Percentiles rank a stretch among this genome's conserved stretches.
Evolutionary conservation across 2,888 invertebrate genomes (phyloP).

Genomic region (Pandemis corylana): DNA sequence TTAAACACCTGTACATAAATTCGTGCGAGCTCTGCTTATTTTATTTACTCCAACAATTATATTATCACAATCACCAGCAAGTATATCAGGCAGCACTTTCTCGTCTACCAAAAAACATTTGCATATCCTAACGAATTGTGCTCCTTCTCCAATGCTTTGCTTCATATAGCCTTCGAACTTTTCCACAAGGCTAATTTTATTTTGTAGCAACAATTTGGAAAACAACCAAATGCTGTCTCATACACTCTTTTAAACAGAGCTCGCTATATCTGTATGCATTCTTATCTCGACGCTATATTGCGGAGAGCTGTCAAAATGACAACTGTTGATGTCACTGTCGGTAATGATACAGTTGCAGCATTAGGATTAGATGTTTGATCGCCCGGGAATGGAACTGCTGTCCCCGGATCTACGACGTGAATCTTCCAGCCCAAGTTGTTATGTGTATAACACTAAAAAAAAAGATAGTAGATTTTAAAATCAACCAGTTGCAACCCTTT

Average conservation of each 20-base stretch:
- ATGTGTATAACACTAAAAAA: slow-evolving; percentile 94
- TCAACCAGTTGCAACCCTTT: background rate
- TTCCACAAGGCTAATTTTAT: too few relatives aligned
- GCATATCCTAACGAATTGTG: background rate
- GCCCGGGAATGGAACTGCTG: slow-evolving; percentile 65
- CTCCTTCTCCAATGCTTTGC: background rate
- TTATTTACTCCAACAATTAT: slow-evolving; percentile 50
- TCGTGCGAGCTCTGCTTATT: slow-evolving; percentile 50
- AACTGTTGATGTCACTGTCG: slow-evolving; percentile 45
- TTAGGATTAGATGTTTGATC: slow-evolving; percentile 58
- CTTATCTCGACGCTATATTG: slow-evolving; percentile 60
- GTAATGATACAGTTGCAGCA: slow-evolving; percentile 46
- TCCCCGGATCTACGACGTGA: slow-evolving; percentile 91
- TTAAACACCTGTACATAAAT: slow-evolving; percentile 64
- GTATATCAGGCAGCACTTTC: slow-evolving; percentile 41
- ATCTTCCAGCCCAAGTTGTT: slow-evolving; percentile 97
- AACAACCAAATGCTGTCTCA: background rate
- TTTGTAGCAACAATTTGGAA: background rate
- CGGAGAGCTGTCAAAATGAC: slow-evolving; percentile 53
- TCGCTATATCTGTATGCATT: slow-evolving; percentile 51
- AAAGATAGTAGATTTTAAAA: slow-evolving; percentile 34
- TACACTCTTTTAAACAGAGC: slow-evolving; percentile 50
- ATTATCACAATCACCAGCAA: slow-evolving; percentile 60
- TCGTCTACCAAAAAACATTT: background rate
- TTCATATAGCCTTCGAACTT: background rate